Base-by-base conservation (phyloP, 1,140 invertebrate genomes). In the Parapsyche elsis region DNA sequence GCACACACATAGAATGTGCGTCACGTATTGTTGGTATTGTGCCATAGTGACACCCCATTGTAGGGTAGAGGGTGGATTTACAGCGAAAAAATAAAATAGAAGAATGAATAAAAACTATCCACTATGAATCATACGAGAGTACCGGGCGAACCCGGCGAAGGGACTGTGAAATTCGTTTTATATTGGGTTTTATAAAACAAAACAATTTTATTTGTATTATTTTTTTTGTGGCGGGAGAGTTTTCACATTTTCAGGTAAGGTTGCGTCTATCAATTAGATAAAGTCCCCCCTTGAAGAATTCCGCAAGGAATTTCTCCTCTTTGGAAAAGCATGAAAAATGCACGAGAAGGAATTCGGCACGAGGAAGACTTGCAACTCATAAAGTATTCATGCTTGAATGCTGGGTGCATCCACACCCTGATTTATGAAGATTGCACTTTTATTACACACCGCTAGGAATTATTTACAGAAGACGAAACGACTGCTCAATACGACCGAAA, bases 341-440 rank as follows among this genome's bases (percentile, higher is more conserved):
- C 78, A 79, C 10, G 38, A 49, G n/a, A 59, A 76, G 23, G 77
- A 49, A 70, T 70, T 71, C 45, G 77, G 59, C 44, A 21, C 14
- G n/a, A 38, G 21, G 45, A 70, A 46, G 76, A 78, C 77, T 79
- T 71, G 78, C 59, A 79, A 24, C 74, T 81, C 77, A 81, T 81
- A 79, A 81, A 81, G 74, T 71, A 81, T 81, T 79, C 81, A 81
- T 61, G 73, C 38, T 12, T 24, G 49, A 24, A 57, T 79, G 71
- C 59, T 19, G 76, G 44, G n/a, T n/a, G n/a, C n/a, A n/a, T 26
- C 38, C 19, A 49, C 75, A 80, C 67, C 78, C 53, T 78, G 81
- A 82, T 82, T 82, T 82, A 82, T 82, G 74, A 82, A 80, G 81
- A 82, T 82, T 82, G 81, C 81, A 73, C 67, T 80, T 82, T 82